Percentiles rank a stretch among this genome's conserved stretches.
phyloP scores from a whole-genome alignment of 2,797 vertebrate genomes.

The Sebastes vulpes region DNA sequence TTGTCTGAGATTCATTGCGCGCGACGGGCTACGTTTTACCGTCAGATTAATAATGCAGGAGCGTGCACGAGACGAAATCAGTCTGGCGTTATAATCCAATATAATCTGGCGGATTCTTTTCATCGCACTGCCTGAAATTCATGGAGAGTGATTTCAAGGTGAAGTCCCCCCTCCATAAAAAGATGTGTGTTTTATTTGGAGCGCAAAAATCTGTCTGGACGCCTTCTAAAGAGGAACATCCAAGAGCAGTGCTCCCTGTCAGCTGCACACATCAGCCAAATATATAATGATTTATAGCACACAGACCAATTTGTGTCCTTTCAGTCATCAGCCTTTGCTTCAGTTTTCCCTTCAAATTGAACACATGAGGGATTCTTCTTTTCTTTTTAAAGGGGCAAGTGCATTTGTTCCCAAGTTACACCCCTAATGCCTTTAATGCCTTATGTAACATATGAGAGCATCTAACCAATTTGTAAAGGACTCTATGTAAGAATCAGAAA shows the following conservation, averaged over 20 bases:
- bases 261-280: not conserved
- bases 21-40: slow-evolving; percentile 14
- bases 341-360: not conserved
- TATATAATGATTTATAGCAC: not conserved
- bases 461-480: not conserved
- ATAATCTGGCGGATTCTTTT: slow-evolving; percentile 51
- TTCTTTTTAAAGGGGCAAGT: not conserved
- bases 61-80: slow-evolving; percentile 42
- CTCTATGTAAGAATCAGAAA: too few species aligned
- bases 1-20: slow-evolving; percentile 52
- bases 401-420: not conserved
- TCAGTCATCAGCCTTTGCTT: not conserved
- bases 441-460: not conserved
- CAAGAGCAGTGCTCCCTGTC: not conserved
- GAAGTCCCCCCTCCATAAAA: not conserved
- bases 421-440: not conserved
- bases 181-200: not conserved
- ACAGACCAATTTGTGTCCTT: not conserved
- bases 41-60: slow-evolving; percentile 62
- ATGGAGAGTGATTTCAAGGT: slow-evolving; percentile 4
- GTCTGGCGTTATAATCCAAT: slow-evolving; percentile 57
- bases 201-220: not conserved
- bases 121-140: slow-evolving; percentile 2
- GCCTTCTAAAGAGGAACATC: not conserved
- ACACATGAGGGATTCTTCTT: not conserved